These are phyloP conservation scores for Parazoanthus darwini DNA, from an alignment of 92 coral and sea anemone genomes.

Conservation along the genomic window DNA sequence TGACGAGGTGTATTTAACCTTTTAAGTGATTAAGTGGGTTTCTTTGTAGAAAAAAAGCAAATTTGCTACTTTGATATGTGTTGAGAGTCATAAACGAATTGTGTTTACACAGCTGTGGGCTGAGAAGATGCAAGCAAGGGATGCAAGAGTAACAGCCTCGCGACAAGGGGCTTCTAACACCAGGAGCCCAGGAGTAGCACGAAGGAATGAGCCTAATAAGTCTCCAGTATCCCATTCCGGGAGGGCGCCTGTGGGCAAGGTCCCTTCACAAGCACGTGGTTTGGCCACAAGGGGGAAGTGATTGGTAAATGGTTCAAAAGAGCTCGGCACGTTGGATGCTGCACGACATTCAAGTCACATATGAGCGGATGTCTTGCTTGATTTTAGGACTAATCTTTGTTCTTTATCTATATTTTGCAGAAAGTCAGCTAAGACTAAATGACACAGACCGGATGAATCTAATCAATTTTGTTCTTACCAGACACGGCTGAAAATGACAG, in stretches of 20 bases:
- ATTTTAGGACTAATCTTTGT: background rate
- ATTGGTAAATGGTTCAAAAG: background rate
- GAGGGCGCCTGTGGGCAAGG: constrained; percentile 6
- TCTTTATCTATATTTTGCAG: too few relatives aligned
- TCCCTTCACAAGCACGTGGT: background rate
- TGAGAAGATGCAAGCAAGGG: constrained; percentile 53
- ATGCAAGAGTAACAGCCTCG: constrained; percentile 37
- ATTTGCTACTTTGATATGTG: too few relatives aligned
- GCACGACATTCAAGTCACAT: background rate
- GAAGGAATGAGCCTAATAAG: constrained; percentile 48
- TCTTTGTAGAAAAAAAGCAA: too few relatives aligned
- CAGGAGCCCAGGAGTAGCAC: constrained; percentile 48
- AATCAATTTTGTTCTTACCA: background rate
- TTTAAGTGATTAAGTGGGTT: too few relatives aligned
- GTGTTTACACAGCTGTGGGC: constrained; percentile 50
- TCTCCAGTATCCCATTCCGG: constrained; percentile 14
- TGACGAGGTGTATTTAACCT: too few relatives aligned
- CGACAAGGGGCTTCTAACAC: constrained; percentile 17
- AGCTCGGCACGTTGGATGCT: background rate
- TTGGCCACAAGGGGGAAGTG: constrained; percentile 6
- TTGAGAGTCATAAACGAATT: too few relatives aligned
- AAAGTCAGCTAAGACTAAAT: background rate
- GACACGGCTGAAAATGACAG: background rate
- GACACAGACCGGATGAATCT: background rate
- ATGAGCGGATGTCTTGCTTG: background rate